phyloP scores from a whole-genome alignment of 64 coral and sea anemone species.

The Pocillopora verrucosa region DNA sequence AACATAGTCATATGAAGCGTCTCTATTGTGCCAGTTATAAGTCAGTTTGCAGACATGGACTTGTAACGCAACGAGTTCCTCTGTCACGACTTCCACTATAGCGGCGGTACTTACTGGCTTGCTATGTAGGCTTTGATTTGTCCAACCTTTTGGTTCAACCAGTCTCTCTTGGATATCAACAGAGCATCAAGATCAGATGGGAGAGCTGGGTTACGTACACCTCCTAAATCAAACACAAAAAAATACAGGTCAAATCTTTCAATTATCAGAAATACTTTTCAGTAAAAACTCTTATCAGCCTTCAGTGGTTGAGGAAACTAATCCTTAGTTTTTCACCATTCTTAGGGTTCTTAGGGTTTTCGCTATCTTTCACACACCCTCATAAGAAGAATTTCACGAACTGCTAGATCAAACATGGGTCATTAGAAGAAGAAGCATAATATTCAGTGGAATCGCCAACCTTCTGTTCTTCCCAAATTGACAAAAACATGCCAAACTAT shows the following conservation, averaged over 20 bases:
- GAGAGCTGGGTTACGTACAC: slow-evolving; percentile 16
- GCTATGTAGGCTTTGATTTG: slow-evolving; percentile 25
- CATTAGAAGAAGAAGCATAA: neutral
- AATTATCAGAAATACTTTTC: too few species aligned
- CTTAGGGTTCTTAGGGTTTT: too few species aligned
- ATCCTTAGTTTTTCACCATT: too few species aligned
- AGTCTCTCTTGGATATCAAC: slow-evolving; percentile 40
- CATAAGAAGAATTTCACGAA: neutral
- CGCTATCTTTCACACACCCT: neutral
- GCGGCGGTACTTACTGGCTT: slow-evolving; percentile 16
- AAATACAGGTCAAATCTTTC: neutral
- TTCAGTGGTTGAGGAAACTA: too few species aligned
- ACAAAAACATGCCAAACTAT: slow-evolving; percentile 60
- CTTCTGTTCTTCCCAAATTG: slow-evolving; percentile 30
- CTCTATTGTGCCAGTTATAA: neutral
- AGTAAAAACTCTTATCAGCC: too few species aligned
- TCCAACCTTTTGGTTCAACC: slow-evolving; percentile 34
- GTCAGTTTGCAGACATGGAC: neutral
- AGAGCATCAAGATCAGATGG: slow-evolving; percentile 22
- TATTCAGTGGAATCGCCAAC: neutral
- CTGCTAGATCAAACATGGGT: neutral
- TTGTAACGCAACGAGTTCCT: neutral
- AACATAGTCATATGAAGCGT: neutral
- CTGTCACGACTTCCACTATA: neutral
- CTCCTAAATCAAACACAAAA: neutral